phyloP scores from a whole-genome alignment of 1,140 invertebrate species.

The Drusus annulatus region DNA sequence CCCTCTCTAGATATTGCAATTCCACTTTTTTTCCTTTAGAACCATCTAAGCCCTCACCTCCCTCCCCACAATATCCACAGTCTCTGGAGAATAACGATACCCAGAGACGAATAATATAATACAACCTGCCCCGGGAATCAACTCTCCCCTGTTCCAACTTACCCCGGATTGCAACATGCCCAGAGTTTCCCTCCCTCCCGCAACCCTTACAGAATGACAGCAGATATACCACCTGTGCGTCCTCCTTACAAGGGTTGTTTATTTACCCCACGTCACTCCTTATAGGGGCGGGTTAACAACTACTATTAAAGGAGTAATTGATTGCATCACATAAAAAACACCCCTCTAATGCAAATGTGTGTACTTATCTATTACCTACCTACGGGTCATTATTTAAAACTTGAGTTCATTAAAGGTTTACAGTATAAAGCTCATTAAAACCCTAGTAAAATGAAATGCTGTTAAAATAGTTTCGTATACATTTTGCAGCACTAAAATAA shows the following conservation, averaged over 20 bases:
- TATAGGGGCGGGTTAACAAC: constrained; percentile 9
- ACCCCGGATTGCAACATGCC: background rate
- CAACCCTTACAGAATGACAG: background rate
- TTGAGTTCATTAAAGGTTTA: no score
- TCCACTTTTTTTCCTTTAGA: background rate
- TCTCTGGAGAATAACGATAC: constrained; percentile 24
- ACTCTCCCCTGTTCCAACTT: background rate
- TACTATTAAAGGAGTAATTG: constrained; percentile 29
- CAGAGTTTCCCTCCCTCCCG: no score
- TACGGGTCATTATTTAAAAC: no score
- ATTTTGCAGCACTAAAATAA: no score
- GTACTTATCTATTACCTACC: no score
- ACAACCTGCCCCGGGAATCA: background rate
- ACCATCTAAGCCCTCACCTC: background rate
- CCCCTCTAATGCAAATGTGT: background rate
- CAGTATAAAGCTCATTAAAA: no score
- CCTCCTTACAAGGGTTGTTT: constrained; percentile 13
- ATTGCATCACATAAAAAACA: constrained; percentile 18
- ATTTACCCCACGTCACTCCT: constrained; percentile 21
- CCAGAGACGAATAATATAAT: constrained; percentile 16
- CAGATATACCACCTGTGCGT: constrained; percentile 18
- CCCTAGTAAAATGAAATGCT: no score
- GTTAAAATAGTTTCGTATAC: no score
- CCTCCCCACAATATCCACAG: background rate
- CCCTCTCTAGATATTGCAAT: constrained; percentile 21